Base-by-base conservation (phyloP, 2,113 vertebrate species). In the Athene cunicularia region DNA sequence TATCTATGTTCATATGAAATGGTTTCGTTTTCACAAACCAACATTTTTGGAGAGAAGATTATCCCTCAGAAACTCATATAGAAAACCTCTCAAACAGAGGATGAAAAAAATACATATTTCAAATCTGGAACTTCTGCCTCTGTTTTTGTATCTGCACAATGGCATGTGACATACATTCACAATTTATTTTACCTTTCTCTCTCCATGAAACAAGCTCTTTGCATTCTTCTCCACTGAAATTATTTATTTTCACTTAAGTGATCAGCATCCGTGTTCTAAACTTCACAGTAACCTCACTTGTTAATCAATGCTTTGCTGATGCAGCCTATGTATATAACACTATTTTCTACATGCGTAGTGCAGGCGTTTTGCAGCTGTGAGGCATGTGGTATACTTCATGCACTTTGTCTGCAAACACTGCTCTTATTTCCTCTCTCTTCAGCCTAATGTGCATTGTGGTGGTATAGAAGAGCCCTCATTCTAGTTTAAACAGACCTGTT, bases 341-440 rank as follows among this genome's bases (percentile, higher is more conserved):
- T 52, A 1, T 62, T 83, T 12, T 33, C 53, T 83, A 33, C 30
- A 20, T 8, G 9, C 1, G 1, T 8, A 60, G 12, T 30, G 45
- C 22, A 49, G 0, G 1, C 7, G 59, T 82, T 47, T 72, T 72
- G 67, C 24, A 68, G 0, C 17, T 33, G 7, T 55, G 32, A 72
- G 67, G 18, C 22, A 27, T 47, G 66, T 71, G 47, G 16, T 35
- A 12, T n/a, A 23, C 11, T 88, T 67, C 1, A 2, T 55, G 28
- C 19, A 23, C 6, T 58, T 79, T 8, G 12, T 85, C 71, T 70
- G 33, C 56, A 71, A 71, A 24, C 16, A 35, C 7, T 6, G 10
- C 23, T 76, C 43, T 68, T 45, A 14, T 39, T 79, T 82, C 32
- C 33, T 59, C 7, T 59, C 37, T 67, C 63, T 72, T 59, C 2